These are phyloP conservation scores for Dendrophyllia cribrosa DNA, from an alignment of 64 coral and sea anemone species.

Conservation along the genomic window DNA sequence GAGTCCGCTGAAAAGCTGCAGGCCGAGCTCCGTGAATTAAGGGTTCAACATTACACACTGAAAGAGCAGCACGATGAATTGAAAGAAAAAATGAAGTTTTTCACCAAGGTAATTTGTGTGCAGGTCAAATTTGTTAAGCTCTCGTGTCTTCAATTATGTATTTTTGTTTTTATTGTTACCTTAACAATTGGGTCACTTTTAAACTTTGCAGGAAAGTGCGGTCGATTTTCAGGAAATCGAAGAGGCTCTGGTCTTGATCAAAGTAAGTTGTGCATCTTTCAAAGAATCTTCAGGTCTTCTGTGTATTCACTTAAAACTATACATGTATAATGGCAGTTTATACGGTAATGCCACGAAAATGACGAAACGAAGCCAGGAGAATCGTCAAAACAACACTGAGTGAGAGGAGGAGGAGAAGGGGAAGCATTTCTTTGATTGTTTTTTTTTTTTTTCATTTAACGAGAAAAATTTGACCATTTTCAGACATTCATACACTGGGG, in stretches of 20 bases:
- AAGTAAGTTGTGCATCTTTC: constrained; percentile 54
- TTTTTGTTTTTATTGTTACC: not conserved
- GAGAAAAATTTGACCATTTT: no score
- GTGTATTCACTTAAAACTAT: no score
- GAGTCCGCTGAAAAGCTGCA: constrained; percentile 84
- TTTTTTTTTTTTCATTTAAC: no score
- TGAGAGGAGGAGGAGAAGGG: no score
- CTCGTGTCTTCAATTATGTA: not conserved
- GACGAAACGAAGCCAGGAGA: no score
- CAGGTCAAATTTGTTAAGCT: no score
- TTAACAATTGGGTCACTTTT: not conserved
- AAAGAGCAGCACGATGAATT: constrained; percentile 96
- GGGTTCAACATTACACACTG: constrained; percentile 89
- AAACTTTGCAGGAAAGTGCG: constrained; percentile 82
- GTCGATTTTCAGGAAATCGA: constrained; percentile 97
- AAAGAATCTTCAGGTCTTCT: not conserved
- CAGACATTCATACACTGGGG: no score
- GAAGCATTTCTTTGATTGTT: no score
- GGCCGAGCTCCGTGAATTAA: constrained; percentile 81
- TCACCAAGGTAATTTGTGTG: constrained; percentile 78
- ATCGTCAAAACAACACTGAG: no score
- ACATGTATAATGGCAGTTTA: no score
- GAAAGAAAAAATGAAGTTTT: constrained; percentile 99
- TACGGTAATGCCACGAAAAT: no score
- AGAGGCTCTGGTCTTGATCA: constrained; percentile 92